Base-by-base conservation (phyloP, 2,888 invertebrate genomes). In the Orthonevra nobilis region DNA sequence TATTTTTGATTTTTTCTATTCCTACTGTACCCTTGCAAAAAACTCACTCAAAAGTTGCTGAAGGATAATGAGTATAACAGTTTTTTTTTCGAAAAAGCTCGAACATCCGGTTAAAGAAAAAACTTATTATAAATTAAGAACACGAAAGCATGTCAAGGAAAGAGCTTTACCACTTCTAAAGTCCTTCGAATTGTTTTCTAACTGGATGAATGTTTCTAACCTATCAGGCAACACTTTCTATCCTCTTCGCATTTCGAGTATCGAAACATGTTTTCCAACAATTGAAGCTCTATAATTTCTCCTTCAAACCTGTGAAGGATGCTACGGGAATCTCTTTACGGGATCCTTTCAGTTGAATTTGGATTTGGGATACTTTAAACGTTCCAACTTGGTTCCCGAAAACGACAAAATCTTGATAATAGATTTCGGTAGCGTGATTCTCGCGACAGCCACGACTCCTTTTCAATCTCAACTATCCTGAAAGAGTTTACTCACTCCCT, bases 281-380 rank as follows among this genome's bases (percentile, higher is more conserved):
- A 40, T 6, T 26, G 12, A 63, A 17, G 20, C 19, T 34, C 23
- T 19, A 12, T 26, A 52, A 15, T 6, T 69, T 14, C 26, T 15
- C 48, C 42, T 14, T 6, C 17, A 28, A n/a, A 36, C 9, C 28
- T 30, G 7, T 40, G 6, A 46, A 64, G 70, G 77, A 77, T 77
- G 70, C 70, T 70, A 58, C 7, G 36, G 32, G 32, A 32, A 58
- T 56, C 56, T 70, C 70, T 50, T 70, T 58, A 30, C 58, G 38
- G 32, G 23, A 44, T 56, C 56, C 63, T 64, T 70, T 77, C 70
- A 77, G 77, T 77, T 30, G 26, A 54, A 58, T 58, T 70, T 58
- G 58, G 77, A 77, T 42, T 52, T 46, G 44, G 63, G 42, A 70
- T 58, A 64, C 70, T 70, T 77, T 56, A 58, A 77, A 69, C 61